Percentiles rank a stretch among this genome's conserved stretches.
phyloP scores from a whole-genome alignment of 2,797 vertebrate genomes.

The Amblyraja radiata region DNA sequence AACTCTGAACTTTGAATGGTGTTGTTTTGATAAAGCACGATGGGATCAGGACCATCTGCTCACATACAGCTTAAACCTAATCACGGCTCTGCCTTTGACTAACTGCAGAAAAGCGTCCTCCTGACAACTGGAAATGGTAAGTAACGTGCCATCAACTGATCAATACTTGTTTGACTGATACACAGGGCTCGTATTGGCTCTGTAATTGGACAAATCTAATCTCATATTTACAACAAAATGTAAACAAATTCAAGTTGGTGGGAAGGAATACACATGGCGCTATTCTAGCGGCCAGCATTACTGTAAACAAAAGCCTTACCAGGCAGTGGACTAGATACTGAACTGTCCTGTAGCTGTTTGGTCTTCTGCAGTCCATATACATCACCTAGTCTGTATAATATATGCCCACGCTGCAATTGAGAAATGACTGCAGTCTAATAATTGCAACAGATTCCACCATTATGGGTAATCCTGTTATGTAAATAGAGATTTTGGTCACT shows the following conservation, averaged over 20 bases:
- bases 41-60: neutral
- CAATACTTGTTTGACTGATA: neutral
- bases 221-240: neutral
- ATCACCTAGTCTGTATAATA: neutral
- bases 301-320: neutral
- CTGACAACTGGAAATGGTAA: neutral
- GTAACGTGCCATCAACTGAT: neutral
- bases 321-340: neutral
- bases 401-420: neutral
- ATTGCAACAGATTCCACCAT: neutral
- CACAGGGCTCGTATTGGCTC: neutral
- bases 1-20: neutral
- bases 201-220: neutral
- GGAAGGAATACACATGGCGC: neutral
- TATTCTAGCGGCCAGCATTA: neutral
- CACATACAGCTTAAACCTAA: neutral
- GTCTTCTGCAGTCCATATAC: neutral
- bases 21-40: neutral
- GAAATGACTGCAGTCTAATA: neutral
- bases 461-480: neutral
- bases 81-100: neutral
- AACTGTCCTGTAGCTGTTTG: neutral
- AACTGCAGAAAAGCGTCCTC: neutral
- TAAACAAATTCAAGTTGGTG: neutral
- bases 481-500: neutral